These are phyloP conservation scores for Heterodera carotae DNA, from an alignment of 1,140 invertebrate species.

Conservation along the genomic window DNA sequence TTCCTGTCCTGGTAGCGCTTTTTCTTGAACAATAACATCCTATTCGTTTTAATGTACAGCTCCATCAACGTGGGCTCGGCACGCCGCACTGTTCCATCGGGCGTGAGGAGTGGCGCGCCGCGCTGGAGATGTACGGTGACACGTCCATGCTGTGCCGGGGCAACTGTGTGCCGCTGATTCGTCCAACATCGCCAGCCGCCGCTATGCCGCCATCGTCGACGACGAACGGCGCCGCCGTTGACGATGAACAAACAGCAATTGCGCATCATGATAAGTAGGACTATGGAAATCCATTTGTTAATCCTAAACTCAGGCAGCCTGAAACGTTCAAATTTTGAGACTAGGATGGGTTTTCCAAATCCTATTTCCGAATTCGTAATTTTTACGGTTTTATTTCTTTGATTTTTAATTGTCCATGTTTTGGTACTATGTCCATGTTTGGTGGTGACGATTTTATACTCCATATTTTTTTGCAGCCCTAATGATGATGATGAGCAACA, in stretches of 20 bases:
- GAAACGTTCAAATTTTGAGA: too few relatives aligned
- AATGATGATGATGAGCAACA: neutral
- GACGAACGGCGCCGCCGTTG: neutral
- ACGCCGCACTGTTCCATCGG: neutral
- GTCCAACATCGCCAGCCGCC: neutral
- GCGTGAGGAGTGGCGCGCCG: conserved; percentile 22
- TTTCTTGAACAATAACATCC: neutral
- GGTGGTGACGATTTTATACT: too few relatives aligned
- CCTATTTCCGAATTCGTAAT: too few relatives aligned
- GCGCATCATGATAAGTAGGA: too few relatives aligned
- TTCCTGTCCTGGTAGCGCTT: neutral
- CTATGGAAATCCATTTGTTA: too few relatives aligned
- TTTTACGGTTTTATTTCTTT: too few relatives aligned
- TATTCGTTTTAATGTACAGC: conserved; percentile 5
- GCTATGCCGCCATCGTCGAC: neutral
- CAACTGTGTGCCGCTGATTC: conserved; percentile 16
- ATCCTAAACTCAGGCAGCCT: too few relatives aligned
- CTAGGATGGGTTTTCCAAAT: too few relatives aligned
- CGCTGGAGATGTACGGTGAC: conserved; percentile 19
- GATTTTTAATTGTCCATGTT: too few relatives aligned
- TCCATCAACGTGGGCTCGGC: conserved; percentile 17
- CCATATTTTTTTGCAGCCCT: too few relatives aligned
- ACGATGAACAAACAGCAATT: neutral
- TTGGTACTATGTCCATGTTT: too few relatives aligned
- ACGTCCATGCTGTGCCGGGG: conserved; percentile 21